phyloP scores from a whole-genome alignment of 2,888 invertebrate genomes.

The Lochmaea crataegi region DNA sequence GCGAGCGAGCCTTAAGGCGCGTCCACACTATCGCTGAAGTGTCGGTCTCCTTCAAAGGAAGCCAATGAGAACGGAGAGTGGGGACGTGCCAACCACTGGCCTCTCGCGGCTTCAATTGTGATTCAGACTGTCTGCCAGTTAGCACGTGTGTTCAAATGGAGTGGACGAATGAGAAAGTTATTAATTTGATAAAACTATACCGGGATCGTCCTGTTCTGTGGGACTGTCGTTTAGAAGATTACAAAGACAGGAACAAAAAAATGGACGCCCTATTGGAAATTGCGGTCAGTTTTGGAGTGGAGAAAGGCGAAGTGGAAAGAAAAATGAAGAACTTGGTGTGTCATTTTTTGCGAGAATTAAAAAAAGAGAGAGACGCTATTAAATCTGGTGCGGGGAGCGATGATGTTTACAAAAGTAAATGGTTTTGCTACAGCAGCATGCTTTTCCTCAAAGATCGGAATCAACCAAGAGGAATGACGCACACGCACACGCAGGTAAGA shows the following conservation, averaged over 20 bases:
- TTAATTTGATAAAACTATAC: slow-evolving; percentile 1
- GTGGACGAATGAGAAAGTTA: slow-evolving; percentile 11
- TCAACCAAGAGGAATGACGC: no score
- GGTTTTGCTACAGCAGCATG: slow-evolving; percentile 28
- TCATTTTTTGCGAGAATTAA: slow-evolving; percentile 23
- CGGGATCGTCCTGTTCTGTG: slow-evolving; percentile 16
- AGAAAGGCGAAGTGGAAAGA: slow-evolving; percentile 8
- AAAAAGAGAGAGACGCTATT: slow-evolving; percentile 13
- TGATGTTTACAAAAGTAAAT: slow-evolving; percentile 28
- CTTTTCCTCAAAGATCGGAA: slow-evolving; percentile 20
- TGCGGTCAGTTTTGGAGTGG: slow-evolving; percentile 6
- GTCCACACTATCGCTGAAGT: no score
- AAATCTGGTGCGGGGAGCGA: neutral
- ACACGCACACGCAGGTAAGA: no score
- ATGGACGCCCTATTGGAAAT: slow-evolving; percentile 5
- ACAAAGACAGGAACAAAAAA: slow-evolving; percentile 14
- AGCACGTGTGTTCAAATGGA: neutral
- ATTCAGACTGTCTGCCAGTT: no score
- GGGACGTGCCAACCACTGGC: no score
- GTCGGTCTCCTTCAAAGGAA: no score
- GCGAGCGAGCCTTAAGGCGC: no score
- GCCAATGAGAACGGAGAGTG: no score
- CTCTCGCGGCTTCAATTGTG: no score
- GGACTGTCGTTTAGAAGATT: slow-evolving; percentile 9
- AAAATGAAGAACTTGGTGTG: slow-evolving; percentile 12